Evolutionary conservation across 1,140 invertebrate species (phyloP), one percentile per base, ranked within the genome.

Genomic region (Mercenaria mercenaria): DNA sequence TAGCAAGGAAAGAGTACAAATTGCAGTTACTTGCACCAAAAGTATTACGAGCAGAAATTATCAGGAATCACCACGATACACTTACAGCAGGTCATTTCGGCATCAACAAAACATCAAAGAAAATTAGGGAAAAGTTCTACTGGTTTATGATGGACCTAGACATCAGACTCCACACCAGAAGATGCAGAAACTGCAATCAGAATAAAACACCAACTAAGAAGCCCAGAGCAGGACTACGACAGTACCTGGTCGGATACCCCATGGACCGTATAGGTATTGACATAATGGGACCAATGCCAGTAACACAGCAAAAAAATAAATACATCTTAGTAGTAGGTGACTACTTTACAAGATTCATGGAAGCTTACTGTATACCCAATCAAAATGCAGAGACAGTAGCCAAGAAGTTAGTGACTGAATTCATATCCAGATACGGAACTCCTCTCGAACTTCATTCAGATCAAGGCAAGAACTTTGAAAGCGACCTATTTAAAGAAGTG

Each of bases 381-480:
- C 88, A 84, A 47, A 67, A 47, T 26, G 82, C 88, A 39, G 50
- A 86, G 8, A 39, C 23, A 13, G 69, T 90, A 32, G 83, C 88
- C 32, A 1, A 87, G n/a, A 37, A 67, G 76, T 56, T 50, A 10
- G 85, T 64, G 4, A 29, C 26, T 2, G 85, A 88, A n/a, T 88
- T 88, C 26, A 47, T 88, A 2, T 41, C 72, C 20, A 13, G 69
- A 39, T 87, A 39, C 52, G 56, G 74, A n/a, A 34, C 32, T 8
- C 59, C 74, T 1, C 15, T 80, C 1, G 74, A 81, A n/a, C 26
- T 88, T 15, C 61, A 80, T 37, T 59, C 52, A 0, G 86, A 88
- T n/a, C 74, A 88, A 43, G 77, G 87, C 26, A 1, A 43, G 34
- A 74, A 81, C 32, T 81, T 89, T 72, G 59, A 82, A 41, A 82